phyloP scores from a whole-genome alignment of 2,888 invertebrate species.

The Elmis aenea region DNA sequence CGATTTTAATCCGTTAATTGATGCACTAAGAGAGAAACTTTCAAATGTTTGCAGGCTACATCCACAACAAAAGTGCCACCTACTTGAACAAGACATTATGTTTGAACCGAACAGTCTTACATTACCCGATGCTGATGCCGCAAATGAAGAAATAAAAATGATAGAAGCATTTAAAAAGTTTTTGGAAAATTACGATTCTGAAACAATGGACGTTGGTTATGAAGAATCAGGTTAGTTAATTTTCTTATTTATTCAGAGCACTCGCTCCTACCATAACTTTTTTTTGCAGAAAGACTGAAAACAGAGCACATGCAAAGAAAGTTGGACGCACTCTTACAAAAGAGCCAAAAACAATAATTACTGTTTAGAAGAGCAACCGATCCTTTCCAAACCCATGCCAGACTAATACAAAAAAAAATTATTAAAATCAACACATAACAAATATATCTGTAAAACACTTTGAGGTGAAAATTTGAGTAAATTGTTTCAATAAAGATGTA shows the following conservation, averaged over 20 bases:
- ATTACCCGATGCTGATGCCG: conserved; percentile 5
- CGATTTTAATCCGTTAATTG: no score
- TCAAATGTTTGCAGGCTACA: no score
- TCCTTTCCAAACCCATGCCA: no score
- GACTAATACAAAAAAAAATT: no score
- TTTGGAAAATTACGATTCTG: conserved; percentile 1
- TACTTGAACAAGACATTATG: no score
- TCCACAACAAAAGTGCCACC: no score
- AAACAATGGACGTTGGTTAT: conserved; percentile 5
- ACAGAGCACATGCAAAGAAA: conserved; percentile 13
- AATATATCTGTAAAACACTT: no score
- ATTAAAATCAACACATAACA: no score
- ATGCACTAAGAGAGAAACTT: no score
- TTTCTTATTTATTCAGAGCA: background rate
- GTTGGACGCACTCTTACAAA: conserved; percentile 11
- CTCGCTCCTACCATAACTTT: background rate
- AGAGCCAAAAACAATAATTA: background rate
- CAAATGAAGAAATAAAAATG: conserved; percentile 11
- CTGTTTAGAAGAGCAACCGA: no score
- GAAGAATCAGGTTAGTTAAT: conserved; percentile 14
- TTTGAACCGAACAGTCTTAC: background rate
- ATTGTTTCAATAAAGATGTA: no score
- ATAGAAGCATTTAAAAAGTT: conserved; percentile 11
- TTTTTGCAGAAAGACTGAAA: conserved; percentile 17
- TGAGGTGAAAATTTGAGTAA: no score